Percentiles rank a stretch among this genome's conserved stretches.
These are phyloP conservation scores for Hemicentrotus pulcherrimus DNA, from an alignment of 35 echinoderm and acorn worm genomes.

Conservation along the genomic window DNA sequence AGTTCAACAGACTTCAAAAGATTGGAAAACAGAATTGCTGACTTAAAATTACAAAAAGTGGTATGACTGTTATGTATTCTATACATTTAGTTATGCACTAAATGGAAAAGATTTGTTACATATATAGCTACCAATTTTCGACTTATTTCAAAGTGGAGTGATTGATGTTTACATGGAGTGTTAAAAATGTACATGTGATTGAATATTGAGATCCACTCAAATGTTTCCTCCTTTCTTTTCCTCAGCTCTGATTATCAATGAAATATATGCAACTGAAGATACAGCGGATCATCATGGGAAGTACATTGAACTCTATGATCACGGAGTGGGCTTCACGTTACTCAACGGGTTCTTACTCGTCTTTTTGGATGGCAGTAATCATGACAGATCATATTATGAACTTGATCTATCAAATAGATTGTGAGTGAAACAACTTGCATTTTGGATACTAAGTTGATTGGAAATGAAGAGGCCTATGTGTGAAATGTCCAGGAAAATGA, in stretches of 20 bases:
- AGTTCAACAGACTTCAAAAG: too few species aligned
- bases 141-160: too few species aligned
- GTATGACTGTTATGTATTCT: too few species aligned
- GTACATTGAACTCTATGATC: constrained; percentile 80
- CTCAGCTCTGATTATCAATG: constrained; percentile 80
- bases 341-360: constrained; percentile 77
- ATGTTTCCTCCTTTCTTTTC: not conserved
- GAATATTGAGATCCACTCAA: not conserved
- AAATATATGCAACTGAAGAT: constrained; percentile 66
- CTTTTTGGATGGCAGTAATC: constrained; percentile 85
- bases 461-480: not conserved
- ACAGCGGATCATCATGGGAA: constrained; percentile 47
- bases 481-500: not conserved
- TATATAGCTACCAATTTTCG: too few species aligned
- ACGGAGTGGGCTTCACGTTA: constrained; percentile 56
- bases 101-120: too few species aligned
- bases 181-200: not conserved
- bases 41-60: too few species aligned
- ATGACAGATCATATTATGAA: constrained; percentile 91
- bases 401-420: constrained; percentile 68
- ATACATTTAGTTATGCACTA: too few species aligned
- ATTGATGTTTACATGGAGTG: not conserved
- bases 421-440: not conserved
- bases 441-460: too few species aligned
- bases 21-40: too few species aligned